Evolutionary conservation across 2,888 invertebrate species (phyloP), one percentile per base, ranked within the genome.

Genomic region (Cepaea hortensis): DNA sequence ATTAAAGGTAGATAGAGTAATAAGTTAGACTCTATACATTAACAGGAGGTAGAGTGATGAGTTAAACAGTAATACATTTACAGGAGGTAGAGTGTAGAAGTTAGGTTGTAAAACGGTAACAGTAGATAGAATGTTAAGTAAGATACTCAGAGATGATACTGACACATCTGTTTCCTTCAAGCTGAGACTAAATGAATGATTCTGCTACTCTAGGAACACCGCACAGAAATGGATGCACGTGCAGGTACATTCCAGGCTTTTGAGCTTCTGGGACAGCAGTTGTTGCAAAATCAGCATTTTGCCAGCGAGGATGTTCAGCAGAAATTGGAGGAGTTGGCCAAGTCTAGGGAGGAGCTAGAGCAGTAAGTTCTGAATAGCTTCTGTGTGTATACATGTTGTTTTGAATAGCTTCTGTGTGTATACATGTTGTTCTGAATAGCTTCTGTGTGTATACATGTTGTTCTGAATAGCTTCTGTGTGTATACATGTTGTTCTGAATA

Each of bases 171-270:
- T 55, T 55, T 55, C 7, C 55, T 11, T 55, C 55, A 55, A 11
- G 55, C 55, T 55, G 55, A 55, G 55, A 55, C 55, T 55, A 55
- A 55, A 55, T 6, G 6, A 11, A n/a, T 18, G 5, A 18, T 68
- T 48, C 5, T 76, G 15, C 9, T 48, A 55, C 23, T 11, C 15
- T 55, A 95, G 95, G 96, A 96, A 92, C 95, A 96, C 92, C 94
- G 95, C 87, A 99, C 98, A 84, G 99, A 99, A 95, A 99, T 99
- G 94, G 99, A 99, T 95, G 99, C 99, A 0, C 96, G 99, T 90
- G 97, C 98, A 83, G 98, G 98, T 87, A 99, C 99, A 3, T 99
- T 99, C 96, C 98, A 98, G 92, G 98, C 98, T 3, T 97, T 99
- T 94, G 99, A 99, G 94, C 96, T 98, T 94, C 99, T 99, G 95